phyloP scores from a whole-genome alignment of 1,140 invertebrate genomes.

The Pristionchus pacificus region DNA sequence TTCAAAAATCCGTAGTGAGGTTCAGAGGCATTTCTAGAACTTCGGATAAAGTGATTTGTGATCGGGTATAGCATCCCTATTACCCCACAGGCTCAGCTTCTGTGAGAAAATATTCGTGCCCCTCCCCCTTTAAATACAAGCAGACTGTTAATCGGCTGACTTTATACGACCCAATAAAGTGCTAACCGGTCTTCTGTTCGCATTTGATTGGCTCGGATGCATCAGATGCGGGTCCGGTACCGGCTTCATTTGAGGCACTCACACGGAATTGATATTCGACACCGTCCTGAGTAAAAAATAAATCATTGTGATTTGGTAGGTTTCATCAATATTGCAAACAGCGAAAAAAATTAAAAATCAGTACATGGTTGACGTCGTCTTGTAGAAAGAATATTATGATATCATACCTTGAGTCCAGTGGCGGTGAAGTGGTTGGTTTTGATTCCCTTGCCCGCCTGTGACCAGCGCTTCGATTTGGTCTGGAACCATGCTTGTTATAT shows the following conservation, averaged over 20 bases:
- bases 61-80: too few relatives aligned
- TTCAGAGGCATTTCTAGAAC: too few relatives aligned
- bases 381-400: too few relatives aligned
- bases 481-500: not conserved
- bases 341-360: slow-evolving; percentile 2
- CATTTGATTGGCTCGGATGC: slow-evolving; percentile 15
- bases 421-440: not conserved
- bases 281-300: slow-evolving; percentile 2
- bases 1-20: too few relatives aligned
- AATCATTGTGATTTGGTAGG: not conserved
- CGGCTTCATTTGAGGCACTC: slow-evolving; percentile 80
- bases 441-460: not conserved
- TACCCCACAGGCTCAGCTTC: too few relatives aligned
- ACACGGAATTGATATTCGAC: slow-evolving; percentile 65
- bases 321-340: not conserved
- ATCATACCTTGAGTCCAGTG: not conserved
- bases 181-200: slow-evolving; percentile 14
- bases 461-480: not conserved
- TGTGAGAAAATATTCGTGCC: too few relatives aligned
- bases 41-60: too few relatives aligned
- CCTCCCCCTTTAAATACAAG: too few relatives aligned
- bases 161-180: too few relatives aligned
- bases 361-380: too few relatives aligned
- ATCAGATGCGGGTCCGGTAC: slow-evolving; percentile 55
- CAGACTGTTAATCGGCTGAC: too few relatives aligned